Base-by-base conservation (phyloP, 2,113 vertebrate species). In the Spilogale gracilis region DNA sequence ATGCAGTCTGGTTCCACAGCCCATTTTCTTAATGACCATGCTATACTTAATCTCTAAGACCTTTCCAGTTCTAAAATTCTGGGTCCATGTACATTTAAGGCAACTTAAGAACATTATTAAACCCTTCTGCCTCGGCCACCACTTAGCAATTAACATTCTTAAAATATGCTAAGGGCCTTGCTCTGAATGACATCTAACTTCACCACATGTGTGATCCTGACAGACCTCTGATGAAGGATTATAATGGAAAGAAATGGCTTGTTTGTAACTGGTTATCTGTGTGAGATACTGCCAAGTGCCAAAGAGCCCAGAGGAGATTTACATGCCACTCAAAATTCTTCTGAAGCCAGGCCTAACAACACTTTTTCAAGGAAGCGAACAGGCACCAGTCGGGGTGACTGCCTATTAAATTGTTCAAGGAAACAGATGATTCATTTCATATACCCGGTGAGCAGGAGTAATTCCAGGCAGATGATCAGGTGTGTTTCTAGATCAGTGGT, bases 71-170 rank as follows among this genome's bases (percentile, higher is more conserved):
- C 78, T 95, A 92, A 95, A 96, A 97, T 97, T 96, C 96, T 96
- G 67, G 73, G 96, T 88, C 94, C 61, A 78, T 87, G 94, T 45
- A 96, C 87, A 96, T 96, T 97, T 98, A 98, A 96, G 96, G 98
- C 92, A 97, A 97, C 94, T 97, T 96, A 96, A 95, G 90, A 94
- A 91, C 90, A 88, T 63, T 93, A 97, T 89, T 95, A 96, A 97
- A 92, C 80, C 94, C 95, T 98, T 95, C 43, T 90, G 89, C 84
- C 96, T 96, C 89, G 92, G 93, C 82, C 14, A n/a, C 74, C 96
- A 97, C 96, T 98, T 96, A 95, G 95, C 96, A 98, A 97, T 95
- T 97, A 97, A 97, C 97, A 97, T 98, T 98, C 97, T 96, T 98
- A 94, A 96, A 97, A 97, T 95, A 94, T 92, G 78, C 96, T 94